Evolutionary conservation across 2,113 vertebrate genomes (phyloP).

Genomic region (Irena cyanogastra): DNA sequence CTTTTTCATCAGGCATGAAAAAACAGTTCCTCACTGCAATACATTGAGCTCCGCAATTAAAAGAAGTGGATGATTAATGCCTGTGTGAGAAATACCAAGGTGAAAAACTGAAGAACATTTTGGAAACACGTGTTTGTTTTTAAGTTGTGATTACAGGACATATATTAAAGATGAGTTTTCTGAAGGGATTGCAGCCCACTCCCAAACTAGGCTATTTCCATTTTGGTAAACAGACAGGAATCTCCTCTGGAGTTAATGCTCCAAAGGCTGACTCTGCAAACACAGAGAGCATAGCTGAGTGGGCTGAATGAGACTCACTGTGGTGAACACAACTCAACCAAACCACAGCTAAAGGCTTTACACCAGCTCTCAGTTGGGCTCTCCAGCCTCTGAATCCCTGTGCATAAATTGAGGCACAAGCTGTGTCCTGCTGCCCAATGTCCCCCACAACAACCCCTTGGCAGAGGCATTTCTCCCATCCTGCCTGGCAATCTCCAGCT

Average conservation of each 20-base stretch:
- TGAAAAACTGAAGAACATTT: slow-evolving; percentile 14
- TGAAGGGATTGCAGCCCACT: not conserved
- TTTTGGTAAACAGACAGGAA: not conserved
- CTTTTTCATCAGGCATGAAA: not conserved
- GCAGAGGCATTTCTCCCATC: not conserved
- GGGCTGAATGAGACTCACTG: not conserved
- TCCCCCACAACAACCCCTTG: not conserved
- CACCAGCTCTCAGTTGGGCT: not conserved
- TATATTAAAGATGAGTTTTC: slow-evolving; percentile 19
- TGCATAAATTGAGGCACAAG: not conserved
- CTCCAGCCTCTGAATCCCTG: accelerated
- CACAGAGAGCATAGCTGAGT: not conserved
- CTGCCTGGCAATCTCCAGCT: not conserved
- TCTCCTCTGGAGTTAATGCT: not conserved
- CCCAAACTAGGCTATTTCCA: not conserved
- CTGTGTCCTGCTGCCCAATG: not conserved
- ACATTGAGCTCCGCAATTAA: not conserved
- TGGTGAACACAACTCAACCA: not conserved
- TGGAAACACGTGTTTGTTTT: not conserved
- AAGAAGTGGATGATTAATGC: not conserved
- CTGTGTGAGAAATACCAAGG: not conserved
- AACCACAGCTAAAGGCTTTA: not conserved
- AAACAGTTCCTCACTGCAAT: not conserved
- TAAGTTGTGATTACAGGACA: not conserved
- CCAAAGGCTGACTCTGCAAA: not conserved